Base-by-base conservation (phyloP, 2,888 invertebrate species). In the Rutpela maculata region DNA sequence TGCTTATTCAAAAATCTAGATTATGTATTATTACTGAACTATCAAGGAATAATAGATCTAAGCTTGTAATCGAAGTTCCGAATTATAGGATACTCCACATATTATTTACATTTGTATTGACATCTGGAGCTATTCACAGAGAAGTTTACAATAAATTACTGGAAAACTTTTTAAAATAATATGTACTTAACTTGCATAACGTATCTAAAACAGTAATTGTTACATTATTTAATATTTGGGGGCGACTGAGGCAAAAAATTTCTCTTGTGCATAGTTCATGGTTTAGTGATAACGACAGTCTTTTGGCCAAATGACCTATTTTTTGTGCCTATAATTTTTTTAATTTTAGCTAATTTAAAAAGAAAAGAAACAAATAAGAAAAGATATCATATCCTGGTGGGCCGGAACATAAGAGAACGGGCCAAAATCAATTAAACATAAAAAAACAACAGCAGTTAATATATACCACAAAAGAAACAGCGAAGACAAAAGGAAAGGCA, bases 171-270 rank as follows among this genome's bases (percentile, higher is more conserved):
- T 15, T 18, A 1, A 35, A 63, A 63, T 63, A 63, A 63, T n/a
- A 63, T 35, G 31, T 63, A 63, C 62, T 63, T 63, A 31, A 63
- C 31, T 35, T 63, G n/a, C 17, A 63, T 63, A 63, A 63, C 10
- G 10, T n/a, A 26, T 17, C 62, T 63, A 63, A 35, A 63, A 63
- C 35, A 63, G 35, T 63, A 63, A 63, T 63, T 63, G 62, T 35
- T 63, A 35, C 17, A 63, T 63, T 31, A 63, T 63, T 63, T 35
- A 63, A 11, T 63, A 10, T 9, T 17, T 63, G 7, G 62, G 62
- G 62, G 62, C 9, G 62, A 63, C 9, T 22, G 9, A 12, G n/a
- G 35, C 35, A 63, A 60, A 26, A n/a, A 26, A 26, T 11, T 35
- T 35, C 0, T 35, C 7, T 35, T 35, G 31, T 26, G 2, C 3